These are phyloP conservation scores for Rana temporaria DNA, from an alignment of 2,113 vertebrate species.

Conservation along the genomic window DNA sequence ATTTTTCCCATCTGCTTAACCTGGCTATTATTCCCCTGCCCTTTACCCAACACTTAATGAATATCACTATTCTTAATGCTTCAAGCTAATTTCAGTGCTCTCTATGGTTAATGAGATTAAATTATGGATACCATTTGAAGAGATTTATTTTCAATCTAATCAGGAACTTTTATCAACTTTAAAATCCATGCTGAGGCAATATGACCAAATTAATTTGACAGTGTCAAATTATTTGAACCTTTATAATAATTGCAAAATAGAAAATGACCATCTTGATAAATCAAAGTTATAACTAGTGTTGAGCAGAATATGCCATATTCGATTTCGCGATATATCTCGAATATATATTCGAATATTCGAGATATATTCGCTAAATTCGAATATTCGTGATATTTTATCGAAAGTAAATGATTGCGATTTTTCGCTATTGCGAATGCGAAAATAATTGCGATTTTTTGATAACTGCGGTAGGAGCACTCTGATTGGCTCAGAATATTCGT, in stretches of 20 bases:
- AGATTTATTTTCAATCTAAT: constrained; percentile 50
- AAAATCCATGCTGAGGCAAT: constrained; percentile 38
- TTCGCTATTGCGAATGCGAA: too few relatives aligned
- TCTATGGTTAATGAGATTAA: constrained; percentile 54
- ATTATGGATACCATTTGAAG: constrained; percentile 54
- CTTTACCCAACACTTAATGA: constrained; percentile 49
- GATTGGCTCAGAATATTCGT: too few relatives aligned
- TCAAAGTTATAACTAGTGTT: too few relatives aligned
- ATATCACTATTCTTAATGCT: constrained; percentile 52
- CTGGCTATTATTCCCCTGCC: constrained; percentile 41
- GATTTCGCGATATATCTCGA: too few relatives aligned
- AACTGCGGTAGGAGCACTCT: too few relatives aligned
- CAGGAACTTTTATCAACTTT: constrained; percentile 42
- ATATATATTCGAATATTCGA: too few relatives aligned
- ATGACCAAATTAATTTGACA: constrained; percentile 45
- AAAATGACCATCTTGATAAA: constrained; percentile 50
- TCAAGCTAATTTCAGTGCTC: constrained; percentile 51
- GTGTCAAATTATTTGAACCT: constrained; percentile 50
- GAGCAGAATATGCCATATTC: too few relatives aligned
- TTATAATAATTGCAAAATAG: constrained; percentile 44
- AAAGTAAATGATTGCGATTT: too few relatives aligned
- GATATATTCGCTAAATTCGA: too few relatives aligned
- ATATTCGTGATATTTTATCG: too few relatives aligned
- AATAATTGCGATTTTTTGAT: too few relatives aligned
- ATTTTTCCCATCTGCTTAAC: constrained; percentile 45